Conservation (phyloP, 2,113 vertebrate genomes). For the Rhinichthys klamathensis region DNA sequence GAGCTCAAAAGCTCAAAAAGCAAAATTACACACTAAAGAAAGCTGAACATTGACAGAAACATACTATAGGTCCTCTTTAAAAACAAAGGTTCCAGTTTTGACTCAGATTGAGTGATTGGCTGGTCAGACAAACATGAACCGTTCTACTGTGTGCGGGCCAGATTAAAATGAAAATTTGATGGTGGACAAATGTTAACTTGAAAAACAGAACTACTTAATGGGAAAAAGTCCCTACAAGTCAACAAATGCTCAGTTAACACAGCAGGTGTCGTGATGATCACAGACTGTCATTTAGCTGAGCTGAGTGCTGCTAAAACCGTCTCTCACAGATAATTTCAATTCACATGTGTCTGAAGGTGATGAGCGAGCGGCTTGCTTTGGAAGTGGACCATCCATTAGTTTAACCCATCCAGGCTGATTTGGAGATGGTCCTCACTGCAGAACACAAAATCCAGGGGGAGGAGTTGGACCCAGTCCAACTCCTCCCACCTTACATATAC, state of each 20-base stretch:
- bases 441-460: no score
- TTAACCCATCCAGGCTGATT: not conserved
- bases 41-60: no score
- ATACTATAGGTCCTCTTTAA: no score
- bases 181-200: not conserved
- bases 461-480: no score
- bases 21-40: no score
- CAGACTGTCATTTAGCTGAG: not conserved
- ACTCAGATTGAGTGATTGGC: not conserved
- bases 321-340: not conserved
- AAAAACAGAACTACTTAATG: not conserved
- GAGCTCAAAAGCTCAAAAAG: no score
- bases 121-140: no score
- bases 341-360: not conserved
- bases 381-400: not conserved
- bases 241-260: not conserved
- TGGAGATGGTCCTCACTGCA: no score
- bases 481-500: no score
- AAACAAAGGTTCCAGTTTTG: no score
- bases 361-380: not conserved
- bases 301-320: not conserved
- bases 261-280: not conserved
- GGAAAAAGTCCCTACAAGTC: not conserved
- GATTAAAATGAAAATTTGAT: no score
- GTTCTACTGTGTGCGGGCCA: no score